These are phyloP conservation scores for Girardia tigrina DNA, from an alignment of 2,888 invertebrate genomes.

Conservation along the genomic window DNA sequence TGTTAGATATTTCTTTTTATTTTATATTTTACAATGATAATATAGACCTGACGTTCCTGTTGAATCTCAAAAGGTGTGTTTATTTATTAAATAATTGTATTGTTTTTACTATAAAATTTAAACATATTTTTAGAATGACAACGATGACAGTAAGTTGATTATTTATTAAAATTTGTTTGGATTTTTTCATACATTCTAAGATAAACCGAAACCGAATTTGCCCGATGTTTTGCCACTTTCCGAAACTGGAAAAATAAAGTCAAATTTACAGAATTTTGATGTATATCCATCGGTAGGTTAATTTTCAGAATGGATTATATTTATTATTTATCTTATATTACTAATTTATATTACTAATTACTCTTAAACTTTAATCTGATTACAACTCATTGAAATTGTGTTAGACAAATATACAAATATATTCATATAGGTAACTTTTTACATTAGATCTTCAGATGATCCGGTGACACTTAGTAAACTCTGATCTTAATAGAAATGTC, in stretches of 20 bases:
- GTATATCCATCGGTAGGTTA: not conserved
- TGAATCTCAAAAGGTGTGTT: not conserved
- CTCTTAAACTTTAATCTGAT: no score
- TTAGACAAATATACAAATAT: no score
- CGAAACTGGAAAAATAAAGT: not conserved
- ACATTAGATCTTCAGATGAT: no score
- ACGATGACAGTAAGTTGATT: not conserved
- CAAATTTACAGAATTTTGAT: not conserved
- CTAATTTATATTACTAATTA: no score
- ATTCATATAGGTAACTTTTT: no score
- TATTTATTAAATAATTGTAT: not conserved
- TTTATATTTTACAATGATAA: not conserved
- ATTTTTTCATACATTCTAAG: not conserved
- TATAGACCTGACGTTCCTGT: no score
- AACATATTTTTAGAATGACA: not conserved
- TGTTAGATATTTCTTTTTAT: not conserved
- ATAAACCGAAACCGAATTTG: not conserved
- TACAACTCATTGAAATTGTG: no score
- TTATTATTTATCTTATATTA: not conserved
- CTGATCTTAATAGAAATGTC: no score
- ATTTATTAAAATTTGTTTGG: not conserved
- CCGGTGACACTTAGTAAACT: no score
- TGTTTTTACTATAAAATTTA: not conserved
- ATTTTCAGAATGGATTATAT: not conserved
- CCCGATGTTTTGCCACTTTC: slow-evolving; percentile 7